Base-by-base conservation (phyloP, 2,888 invertebrate species). In the Caenorhabditis sp. region DNA sequence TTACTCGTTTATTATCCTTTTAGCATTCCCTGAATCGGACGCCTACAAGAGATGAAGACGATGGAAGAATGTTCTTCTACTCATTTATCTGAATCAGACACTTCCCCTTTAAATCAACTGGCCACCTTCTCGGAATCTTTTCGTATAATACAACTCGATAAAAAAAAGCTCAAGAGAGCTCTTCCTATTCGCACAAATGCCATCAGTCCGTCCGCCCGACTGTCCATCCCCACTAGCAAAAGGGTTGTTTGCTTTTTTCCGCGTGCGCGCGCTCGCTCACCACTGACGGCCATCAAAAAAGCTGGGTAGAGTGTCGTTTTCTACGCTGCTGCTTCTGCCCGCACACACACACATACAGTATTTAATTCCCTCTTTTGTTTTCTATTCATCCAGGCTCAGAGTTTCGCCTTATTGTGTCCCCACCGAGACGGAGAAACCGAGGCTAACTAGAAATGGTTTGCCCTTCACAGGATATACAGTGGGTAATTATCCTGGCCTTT, bases 191-290 rank as follows among this genome's bases (percentile, higher is more conserved):
- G 30, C 55, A 30, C 66, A 11, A 55, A 26, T 55, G 35, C 55
- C 45, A 22, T 20, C 46, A 56, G 37, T 65, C 35, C 52, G 46
- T 26, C 46, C 55, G 55, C 17, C 39, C 41, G 8, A 45, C 15
- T 35, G 61, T 62, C 39, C 61, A 61, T 50, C 35, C 30, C 41
- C 13, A 9, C 15, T 48, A 39, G 17, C 37, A 15, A 63, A 41
- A 63, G 39, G 56, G 41, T 58, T 68, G 68, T 68, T 68, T 68
- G 58, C 30, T 41, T 45, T 53, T 68, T 58, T 52, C 58, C 48
- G 35, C 65, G 52, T 55, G 65, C 55, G 35, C 68, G 52, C 50
- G 27, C 32, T 46, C 68, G 58, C 48, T 68, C 15, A 48, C 52
- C 30, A 30, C 41, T 63, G 63, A 43, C 50, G 58, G 58, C 50